Percentiles rank a stretch among this genome's conserved stretches.
Conservation (phyloP, 2,113 vertebrate species). For the Condylura cristata region DNA sequence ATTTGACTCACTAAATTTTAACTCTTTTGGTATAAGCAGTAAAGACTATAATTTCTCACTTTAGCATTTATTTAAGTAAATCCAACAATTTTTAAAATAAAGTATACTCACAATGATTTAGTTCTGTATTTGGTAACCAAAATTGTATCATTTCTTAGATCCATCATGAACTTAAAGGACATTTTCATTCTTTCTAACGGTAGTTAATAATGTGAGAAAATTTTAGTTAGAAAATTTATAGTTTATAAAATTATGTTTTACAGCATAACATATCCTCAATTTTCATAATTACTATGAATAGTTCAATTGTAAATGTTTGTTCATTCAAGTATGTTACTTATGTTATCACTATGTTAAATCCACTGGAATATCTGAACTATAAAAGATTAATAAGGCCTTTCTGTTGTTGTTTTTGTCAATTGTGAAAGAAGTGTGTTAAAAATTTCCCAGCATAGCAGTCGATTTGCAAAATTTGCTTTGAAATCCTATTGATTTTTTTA, state of each 20-base stretch:
- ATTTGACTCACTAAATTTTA: background rate
- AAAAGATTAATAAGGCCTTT: no score
- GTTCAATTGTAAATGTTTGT: background rate
- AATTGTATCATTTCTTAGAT: background rate
- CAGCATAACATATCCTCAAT: background rate
- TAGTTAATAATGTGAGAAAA: background rate
- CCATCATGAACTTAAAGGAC: background rate
- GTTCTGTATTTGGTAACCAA: background rate
- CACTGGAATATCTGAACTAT: no score
- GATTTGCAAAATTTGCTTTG: background rate
- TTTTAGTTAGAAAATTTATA: background rate
- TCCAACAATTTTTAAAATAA: background rate
- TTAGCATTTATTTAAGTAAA: background rate
- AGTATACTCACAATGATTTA: background rate
- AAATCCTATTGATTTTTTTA: background rate
- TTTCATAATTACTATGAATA: background rate
- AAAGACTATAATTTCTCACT: background rate
- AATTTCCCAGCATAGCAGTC: background rate
- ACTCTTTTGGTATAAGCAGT: background rate
- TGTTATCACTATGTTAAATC: background rate
- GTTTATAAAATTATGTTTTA: background rate
- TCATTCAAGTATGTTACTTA: background rate
- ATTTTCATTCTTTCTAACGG: background rate
- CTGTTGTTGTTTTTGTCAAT: background rate
- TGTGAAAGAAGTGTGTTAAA: background rate